These are phyloP conservation scores for Cyrtonyx montezumae DNA, from an alignment of 2,113 vertebrate genomes.

Conservation along the genomic window DNA sequence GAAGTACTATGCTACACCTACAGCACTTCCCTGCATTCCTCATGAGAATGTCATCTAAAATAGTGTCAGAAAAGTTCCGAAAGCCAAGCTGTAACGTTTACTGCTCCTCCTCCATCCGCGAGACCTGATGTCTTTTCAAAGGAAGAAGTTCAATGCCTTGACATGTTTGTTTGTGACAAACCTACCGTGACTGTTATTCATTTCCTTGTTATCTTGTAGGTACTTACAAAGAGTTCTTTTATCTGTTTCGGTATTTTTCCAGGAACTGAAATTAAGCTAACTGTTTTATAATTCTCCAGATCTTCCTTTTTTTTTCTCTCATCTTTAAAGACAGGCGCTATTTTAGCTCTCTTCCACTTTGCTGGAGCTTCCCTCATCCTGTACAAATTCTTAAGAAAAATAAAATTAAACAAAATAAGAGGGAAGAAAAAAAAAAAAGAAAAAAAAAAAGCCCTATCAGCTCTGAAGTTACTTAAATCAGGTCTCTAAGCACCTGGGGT, in stretches of 20 bases:
- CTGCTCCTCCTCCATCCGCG: conserved; percentile 55
- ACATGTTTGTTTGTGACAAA: conserved; percentile 74
- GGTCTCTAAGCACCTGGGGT: conserved; percentile 65
- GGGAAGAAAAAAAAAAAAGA: background rate
- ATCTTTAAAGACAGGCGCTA: conserved; percentile 56
- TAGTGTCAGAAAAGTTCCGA: conserved; percentile 16
- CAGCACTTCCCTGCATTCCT: background rate
- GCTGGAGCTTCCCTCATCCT: conserved; percentile 53
- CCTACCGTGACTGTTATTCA: conserved; percentile 69
- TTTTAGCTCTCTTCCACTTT: conserved; percentile 53
- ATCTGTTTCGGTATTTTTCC: conserved; percentile 71
- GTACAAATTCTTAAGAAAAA: conserved; percentile 1
- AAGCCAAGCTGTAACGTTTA: conserved; percentile 5
- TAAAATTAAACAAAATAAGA: no score
- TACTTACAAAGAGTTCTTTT: conserved; percentile 75
- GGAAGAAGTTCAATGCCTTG: conserved; percentile 62
- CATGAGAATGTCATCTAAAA: background rate
- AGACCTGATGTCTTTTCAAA: conserved; percentile 65
- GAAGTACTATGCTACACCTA: background rate
- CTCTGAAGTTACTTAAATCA: conserved; percentile 63
- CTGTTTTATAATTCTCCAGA: conserved; percentile 69
- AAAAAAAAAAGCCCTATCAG: background rate
- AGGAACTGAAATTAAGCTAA: conserved; percentile 75
- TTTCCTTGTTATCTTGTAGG: conserved; percentile 72
- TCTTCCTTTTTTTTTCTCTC: conserved; percentile 66